Conservation (phyloP, 2,113 vertebrate species). For the Lophochroa leadbeateri region DNA sequence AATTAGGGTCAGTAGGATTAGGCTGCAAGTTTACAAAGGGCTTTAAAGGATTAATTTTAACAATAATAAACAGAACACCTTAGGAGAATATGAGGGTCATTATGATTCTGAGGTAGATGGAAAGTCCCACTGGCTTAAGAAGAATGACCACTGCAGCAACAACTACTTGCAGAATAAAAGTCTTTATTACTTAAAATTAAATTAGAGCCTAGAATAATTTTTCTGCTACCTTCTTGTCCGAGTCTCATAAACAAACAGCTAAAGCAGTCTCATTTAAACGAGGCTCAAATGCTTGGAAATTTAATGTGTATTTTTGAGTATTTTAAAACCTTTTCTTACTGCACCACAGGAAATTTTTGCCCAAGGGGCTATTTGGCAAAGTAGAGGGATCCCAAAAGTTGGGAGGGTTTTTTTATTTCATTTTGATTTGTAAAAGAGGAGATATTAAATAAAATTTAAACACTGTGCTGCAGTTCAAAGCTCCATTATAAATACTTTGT, state of each 20-base stretch:
- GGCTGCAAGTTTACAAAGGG: conserved; percentile 7
- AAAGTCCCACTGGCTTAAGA: neutral
- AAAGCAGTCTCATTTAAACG: neutral
- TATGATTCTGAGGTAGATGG: neutral
- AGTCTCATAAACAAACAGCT: neutral
- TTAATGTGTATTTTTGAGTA: neutral
- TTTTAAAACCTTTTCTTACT: neutral
- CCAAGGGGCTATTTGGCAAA: neutral
- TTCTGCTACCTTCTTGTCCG: neutral
- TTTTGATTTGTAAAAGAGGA: neutral
- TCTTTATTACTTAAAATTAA: neutral
- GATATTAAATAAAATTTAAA: neutral
- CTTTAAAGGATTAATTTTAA: conserved; percentile 45
- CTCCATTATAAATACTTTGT: neutral
- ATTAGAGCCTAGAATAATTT: neutral
- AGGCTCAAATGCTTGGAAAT: neutral
- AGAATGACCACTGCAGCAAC: neutral
- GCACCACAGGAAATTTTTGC: neutral
- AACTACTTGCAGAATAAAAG: neutral
- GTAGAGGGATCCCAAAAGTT: neutral
- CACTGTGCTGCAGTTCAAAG: neutral
- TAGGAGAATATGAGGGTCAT: neutral
- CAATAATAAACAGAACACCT: conserved; percentile 8
- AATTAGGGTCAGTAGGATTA: conserved; percentile 33
- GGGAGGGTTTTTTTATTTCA: rapidly evolving